Evolutionary conservation across 2,797 vertebrate genomes (phyloP), one percentile per base, ranked within the genome.

Genomic region (Podargus strigoides): DNA sequence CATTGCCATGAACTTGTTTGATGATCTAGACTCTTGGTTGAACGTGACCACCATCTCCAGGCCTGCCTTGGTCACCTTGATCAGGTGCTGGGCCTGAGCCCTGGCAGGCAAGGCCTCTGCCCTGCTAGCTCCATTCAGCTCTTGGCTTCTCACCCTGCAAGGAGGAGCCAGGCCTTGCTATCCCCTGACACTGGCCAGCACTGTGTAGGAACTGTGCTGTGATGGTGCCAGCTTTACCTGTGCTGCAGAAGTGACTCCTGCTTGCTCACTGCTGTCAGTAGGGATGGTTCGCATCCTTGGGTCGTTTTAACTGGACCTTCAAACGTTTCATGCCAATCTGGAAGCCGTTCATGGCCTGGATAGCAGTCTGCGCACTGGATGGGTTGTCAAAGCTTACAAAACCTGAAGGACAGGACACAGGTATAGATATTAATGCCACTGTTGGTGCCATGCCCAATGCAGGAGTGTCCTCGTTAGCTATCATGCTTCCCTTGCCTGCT

Each of bases 341-440:
- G 98, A 99, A 99, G 97, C 99, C 99, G n/a, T 99, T 99, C 99
- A 99, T 99, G 97, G 99, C 98, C 97, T 99, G 99, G 97, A 99
- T 99, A 96, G 99, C 99, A 69, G 99, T 98, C 97, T 99, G 99
- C 70, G 99, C 99, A 80, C 99, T 99, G 94, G 99, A 98, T 5
- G 99, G 99, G 98, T 99, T 99, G 98, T 99, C 99, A 87, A 99
- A 99, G 97, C 99, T 99, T 97, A 99, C 99, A 90, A 99, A 99
- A 90, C 99, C 99, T 99, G 97, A 2, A 76, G 81, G 42, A 80
- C 39, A 67, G 91, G 89, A 94, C 75, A 95, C 10, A 50, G 63
- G 66, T 80, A 44, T 2, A 46, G 88, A 12, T 37, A 39, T 22
- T 22, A 64, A 3, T 1, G 6, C 68, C 87, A 47, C 52, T 64